Base-by-base conservation (phyloP, 2,113 vertebrate species). In the Eclectus roratus region DNA sequence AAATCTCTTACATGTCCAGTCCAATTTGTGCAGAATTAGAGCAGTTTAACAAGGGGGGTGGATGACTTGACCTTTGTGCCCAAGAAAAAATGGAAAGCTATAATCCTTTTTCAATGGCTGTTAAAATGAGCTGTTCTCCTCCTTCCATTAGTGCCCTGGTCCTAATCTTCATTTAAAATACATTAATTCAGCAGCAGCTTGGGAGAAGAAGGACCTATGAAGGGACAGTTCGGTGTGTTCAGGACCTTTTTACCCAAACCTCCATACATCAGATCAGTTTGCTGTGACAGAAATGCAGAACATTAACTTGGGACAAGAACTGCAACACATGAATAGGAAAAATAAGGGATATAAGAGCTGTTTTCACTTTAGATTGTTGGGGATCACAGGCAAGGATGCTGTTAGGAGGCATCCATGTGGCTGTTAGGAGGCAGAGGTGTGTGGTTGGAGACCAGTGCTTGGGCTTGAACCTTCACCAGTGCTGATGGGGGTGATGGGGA, bases 101-200 rank as follows among this genome's bases (percentile, higher is more conserved):
- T 73, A 91, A 95, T 94, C 74, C 50, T 92, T 95, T 96, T 80
- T 77, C 66, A 85, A 0, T 43, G 55, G 43, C 81, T 80, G 70
- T 92, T 94, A 94, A 91, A 96, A 94, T 68, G 89, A 95, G 63
- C 84, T 55, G 18, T 92, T 89, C 50, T 91, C 10, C 50, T 93
- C 60, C 41, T 80, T 93, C 94, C 91, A 73, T 94, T 95, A 89
- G 71, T 88, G 66, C 70, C 52, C 63, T 85, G 7, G 6, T 88
- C 58, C 50, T 80, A 50, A 80, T 94, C 37, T 89, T 47, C 37
- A 72, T 73, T 73, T 31, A 89, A 61, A 91, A 41, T 69, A 31
- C 49, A 43, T 65, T 49, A 47, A 46, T 39, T 81, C 61, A 87
- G 86, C 47, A 82, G 61, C 53, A 73, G 39, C 41, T 89, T 53